These are phyloP conservation scores for Pseudotriccus pelzelni DNA, from an alignment of 2,797 vertebrate genomes.

Conservation along the genomic window DNA sequence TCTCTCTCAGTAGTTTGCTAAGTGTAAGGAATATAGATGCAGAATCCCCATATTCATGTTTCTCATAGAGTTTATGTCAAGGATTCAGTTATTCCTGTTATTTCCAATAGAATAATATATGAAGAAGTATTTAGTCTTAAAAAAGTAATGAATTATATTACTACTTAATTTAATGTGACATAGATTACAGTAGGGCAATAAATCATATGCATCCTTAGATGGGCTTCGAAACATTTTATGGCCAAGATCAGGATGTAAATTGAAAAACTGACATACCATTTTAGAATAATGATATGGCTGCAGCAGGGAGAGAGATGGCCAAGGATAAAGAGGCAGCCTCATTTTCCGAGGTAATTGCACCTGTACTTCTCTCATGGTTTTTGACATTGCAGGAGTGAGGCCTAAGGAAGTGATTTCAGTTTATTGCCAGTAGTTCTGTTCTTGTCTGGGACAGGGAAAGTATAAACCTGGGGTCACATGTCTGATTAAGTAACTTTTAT, in stretches of 20 bases:
- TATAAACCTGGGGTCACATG: neutral
- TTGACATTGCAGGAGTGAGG: neutral
- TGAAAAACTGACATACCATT: slow-evolving; percentile 45
- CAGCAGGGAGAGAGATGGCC: neutral
- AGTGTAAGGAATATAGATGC: neutral
- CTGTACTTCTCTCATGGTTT: neutral
- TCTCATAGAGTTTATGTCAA: neutral
- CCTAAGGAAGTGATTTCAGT: neutral
- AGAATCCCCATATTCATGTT: neutral
- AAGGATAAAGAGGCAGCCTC: neutral
- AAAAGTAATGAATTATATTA: slow-evolving; percentile 46
- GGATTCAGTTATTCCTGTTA: neutral
- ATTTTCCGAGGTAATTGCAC: slow-evolving; percentile 13
- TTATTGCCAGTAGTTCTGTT: neutral
- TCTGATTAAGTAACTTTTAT: neutral
- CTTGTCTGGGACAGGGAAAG: neutral
- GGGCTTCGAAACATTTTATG: slow-evolving; percentile 51
- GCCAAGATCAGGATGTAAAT: slow-evolving; percentile 45
- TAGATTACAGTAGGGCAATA: slow-evolving; percentile 8
- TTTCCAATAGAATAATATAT: slow-evolving; percentile 20
- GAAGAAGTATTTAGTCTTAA: slow-evolving; percentile 37
- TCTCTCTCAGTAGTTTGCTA: neutral
- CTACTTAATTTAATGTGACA: slow-evolving; percentile 51
- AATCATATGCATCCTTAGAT: slow-evolving; percentile 32
- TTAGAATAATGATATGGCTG: slow-evolving; percentile 29